Conservation (phyloP, 1,140 invertebrate genomes). For the Laupala kohalensis region DNA sequence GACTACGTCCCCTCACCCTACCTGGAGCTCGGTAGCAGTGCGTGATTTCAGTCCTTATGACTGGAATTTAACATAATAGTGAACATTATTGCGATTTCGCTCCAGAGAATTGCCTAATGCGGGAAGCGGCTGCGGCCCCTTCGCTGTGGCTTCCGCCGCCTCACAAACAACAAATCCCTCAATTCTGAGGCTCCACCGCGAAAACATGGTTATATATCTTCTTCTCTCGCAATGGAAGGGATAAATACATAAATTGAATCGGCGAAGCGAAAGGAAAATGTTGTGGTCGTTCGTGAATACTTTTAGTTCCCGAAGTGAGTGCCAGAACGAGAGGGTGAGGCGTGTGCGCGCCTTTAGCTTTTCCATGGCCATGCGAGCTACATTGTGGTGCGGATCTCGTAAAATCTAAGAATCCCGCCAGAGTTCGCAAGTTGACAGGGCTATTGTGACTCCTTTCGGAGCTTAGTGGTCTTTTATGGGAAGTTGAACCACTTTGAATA, state of each 20-base stretch:
- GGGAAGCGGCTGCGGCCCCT: no score
- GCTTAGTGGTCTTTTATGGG: neutral
- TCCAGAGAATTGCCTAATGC: no score
- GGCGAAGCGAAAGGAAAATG: neutral
- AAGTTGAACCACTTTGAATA: no score
- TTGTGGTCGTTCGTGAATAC: neutral
- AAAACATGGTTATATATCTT: neutral
- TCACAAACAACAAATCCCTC: no score
- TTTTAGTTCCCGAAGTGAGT: neutral
- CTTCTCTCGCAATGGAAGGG: neutral
- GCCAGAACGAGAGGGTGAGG: no score
- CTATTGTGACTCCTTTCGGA: neutral
- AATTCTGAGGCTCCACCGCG: no score
- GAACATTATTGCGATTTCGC: no score
- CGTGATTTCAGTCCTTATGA: no score
- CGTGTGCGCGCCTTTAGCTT: neutral
- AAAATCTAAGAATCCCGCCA: neutral
- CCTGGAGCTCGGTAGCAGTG: no score
- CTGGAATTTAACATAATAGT: no score
- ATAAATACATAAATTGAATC: neutral
- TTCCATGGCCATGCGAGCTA: neutral
- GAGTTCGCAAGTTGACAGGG: neutral
- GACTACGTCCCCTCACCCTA: no score
- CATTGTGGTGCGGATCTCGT: neutral
- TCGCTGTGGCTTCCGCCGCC: no score